phyloP scores from a whole-genome alignment of 2,888 invertebrate genomes.

The Rhorus exstirpatorius region DNA sequence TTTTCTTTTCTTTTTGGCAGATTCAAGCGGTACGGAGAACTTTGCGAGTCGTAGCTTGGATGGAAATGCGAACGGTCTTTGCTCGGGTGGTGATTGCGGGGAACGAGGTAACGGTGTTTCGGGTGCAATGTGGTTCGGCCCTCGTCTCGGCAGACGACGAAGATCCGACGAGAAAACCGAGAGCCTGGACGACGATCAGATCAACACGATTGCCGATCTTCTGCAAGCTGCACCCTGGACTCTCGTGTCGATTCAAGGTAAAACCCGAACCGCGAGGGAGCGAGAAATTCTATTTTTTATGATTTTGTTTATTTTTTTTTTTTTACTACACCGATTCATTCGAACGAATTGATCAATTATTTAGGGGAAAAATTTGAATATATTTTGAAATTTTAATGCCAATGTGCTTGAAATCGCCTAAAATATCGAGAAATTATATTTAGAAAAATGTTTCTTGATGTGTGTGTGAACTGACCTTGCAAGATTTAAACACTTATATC shows the following conservation, averaged over 20 bases:
- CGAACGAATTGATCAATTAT: too few species aligned
- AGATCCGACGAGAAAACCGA: conserved; percentile 81
- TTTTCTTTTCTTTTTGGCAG: conserved; percentile 18
- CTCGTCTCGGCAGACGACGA: conserved; percentile 87
- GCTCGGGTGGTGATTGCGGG: conserved; percentile 78
- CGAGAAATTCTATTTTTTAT: background rate
- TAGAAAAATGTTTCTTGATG: too few species aligned
- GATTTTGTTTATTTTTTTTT: background rate
- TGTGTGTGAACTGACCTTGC: too few species aligned
- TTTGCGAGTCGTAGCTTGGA: conserved; percentile 60
- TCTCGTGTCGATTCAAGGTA: conserved; percentile 85
- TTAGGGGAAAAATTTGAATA: too few species aligned
- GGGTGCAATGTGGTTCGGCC: conserved; percentile 87
- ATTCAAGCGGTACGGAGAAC: conserved; percentile 42
- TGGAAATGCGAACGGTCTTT: conserved; percentile 69
- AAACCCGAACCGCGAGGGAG: conserved; percentile 15
- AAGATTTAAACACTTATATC: too few species aligned
- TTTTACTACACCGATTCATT: too few species aligned
- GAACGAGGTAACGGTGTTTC: conserved; percentile 77
- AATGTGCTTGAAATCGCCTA: too few species aligned
- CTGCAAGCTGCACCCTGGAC: conserved; percentile 85
- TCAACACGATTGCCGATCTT: conserved; percentile 83
- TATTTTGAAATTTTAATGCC: too few species aligned
- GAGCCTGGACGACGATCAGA: conserved; percentile 79
- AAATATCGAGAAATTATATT: too few species aligned